Evolutionary conservation across 2,888 invertebrate genomes (phyloP).

Genomic region (Tachina grossa): DNA sequence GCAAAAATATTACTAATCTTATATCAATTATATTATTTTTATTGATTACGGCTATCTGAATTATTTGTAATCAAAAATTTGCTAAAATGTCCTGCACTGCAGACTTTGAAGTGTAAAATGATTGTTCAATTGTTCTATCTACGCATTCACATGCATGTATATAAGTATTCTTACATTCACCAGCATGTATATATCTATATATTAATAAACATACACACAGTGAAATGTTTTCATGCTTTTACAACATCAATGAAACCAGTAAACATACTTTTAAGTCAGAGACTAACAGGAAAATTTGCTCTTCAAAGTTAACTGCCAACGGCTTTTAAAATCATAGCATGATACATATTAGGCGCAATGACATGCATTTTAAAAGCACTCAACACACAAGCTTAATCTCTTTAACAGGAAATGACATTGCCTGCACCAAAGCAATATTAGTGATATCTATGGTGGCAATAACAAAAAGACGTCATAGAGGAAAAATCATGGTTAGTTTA

Average conservation of each 20-base stretch:
- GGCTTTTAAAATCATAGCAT: conserved; percentile 56
- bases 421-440: conserved; percentile 14
- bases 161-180: too few species aligned
- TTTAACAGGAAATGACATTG: conserved; percentile 12
- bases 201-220: too few species aligned
- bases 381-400: conserved; percentile 29
- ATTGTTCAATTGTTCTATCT: too few species aligned
- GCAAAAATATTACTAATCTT: too few species aligned
- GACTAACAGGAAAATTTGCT: conserved; percentile 15
- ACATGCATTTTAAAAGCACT: conserved; percentile 48
- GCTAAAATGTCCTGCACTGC: too few species aligned
- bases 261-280: conserved; percentile 7
- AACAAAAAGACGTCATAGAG: conserved; percentile 18
- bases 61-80: too few species aligned
- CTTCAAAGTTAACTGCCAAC: conserved; percentile 38
- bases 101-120: too few species aligned
- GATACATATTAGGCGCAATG: conserved; percentile 52
- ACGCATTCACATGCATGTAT: too few species aligned
- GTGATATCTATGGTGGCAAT: not conserved
- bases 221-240: not conserved
- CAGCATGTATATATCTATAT: too few species aligned
- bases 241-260: not conserved
- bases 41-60: too few species aligned
- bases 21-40: too few species aligned
- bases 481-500: conserved; percentile 52